These are phyloP conservation scores for Drosophila acutilabella DNA, from an alignment of 2,888 invertebrate genomes.

Conservation along the genomic window DNA sequence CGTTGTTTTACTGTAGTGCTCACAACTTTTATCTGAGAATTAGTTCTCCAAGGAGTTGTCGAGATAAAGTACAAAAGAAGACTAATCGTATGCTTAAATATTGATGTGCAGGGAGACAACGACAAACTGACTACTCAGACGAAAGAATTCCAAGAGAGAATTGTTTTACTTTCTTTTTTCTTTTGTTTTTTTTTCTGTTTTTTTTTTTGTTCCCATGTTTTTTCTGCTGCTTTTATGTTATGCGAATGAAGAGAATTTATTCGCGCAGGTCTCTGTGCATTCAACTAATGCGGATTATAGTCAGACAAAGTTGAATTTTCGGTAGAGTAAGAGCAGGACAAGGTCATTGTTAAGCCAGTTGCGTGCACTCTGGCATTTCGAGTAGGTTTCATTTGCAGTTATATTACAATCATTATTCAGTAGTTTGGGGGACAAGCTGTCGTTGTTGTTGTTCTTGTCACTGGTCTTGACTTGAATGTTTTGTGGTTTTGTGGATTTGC, in stretches of 20 bases:
- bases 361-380: conserved; percentile 55
- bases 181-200: neutral
- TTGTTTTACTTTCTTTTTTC: conserved; percentile 17
- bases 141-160: conserved; percentile 34
- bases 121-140: conserved; percentile 1
- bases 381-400: conserved; percentile 60
- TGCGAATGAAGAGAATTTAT: conserved; percentile 50
- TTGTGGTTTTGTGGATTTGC: conserved; percentile 33
- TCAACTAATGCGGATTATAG: conserved; percentile 58
- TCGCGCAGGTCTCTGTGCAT: conserved; percentile 48
- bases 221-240: conserved; percentile 2
- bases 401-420: conserved; percentile 69
- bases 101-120: conserved; percentile 46
- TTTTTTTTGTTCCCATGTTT: neutral
- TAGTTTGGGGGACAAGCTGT: conserved; percentile 7
- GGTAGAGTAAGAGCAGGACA: neutral
- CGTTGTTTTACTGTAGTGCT: conserved; percentile 34
- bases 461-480: conserved; percentile 42
- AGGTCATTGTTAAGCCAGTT: conserved; percentile 43
- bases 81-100: conserved; percentile 51
- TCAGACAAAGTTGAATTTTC: conserved; percentile 9
- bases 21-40: conserved; percentile 16
- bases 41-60: conserved; percentile 1
- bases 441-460: conserved; percentile 33
- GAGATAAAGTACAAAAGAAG: conserved; percentile 24